Evolutionary conservation across 2,797 vertebrate species (phyloP), one percentile per base, ranked within the genome.

Genomic region (Enteromius treurensis): DNA sequence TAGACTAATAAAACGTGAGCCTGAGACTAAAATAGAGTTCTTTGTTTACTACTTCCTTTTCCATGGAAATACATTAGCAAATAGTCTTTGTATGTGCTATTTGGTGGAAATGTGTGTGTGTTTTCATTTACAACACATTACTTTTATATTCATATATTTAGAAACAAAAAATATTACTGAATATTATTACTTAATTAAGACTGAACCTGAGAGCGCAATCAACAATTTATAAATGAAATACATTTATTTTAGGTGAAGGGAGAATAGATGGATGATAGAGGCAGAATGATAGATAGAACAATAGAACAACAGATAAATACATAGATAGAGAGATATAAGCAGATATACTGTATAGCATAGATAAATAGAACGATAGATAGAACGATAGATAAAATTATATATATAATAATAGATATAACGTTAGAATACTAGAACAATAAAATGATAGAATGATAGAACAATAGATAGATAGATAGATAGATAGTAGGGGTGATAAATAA

Each of bases 21-120:
- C 71, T 34, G 6, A 73, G 53, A 60, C 37, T 42, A 70, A 23
- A 60, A 11, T 21, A 29, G 14, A 19, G 17, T 32, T n/a, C 3
- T 60, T 40, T 5, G 34, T 76, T 76, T 76, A 60, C 53, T 10
- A 76, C 21, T 40, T 40, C 3, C 21, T 53, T 55, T 55, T 55
- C 32, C 17, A 78, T 21, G 70, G 29, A 76, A 71, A 82, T 45
- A 58, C 26, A 82, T 55, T 47, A 67, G 34, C 53, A 79, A 71
- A 74, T 58, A 23, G 6, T 70, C 4, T 42, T 10, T 42, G 14
- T 2, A 19, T 15, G 32, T 1, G 11, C 15, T 40, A 23, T 58
- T 58, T 55, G 10, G 21, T 19, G 34, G 5, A n/a, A 45, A 7
- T 47, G 14, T 51, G 7, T 49, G 23, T 69, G 7, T 13, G 42